phyloP scores from a whole-genome alignment of 1,140 invertebrate species.

The Xylocopa sonorina region DNA sequence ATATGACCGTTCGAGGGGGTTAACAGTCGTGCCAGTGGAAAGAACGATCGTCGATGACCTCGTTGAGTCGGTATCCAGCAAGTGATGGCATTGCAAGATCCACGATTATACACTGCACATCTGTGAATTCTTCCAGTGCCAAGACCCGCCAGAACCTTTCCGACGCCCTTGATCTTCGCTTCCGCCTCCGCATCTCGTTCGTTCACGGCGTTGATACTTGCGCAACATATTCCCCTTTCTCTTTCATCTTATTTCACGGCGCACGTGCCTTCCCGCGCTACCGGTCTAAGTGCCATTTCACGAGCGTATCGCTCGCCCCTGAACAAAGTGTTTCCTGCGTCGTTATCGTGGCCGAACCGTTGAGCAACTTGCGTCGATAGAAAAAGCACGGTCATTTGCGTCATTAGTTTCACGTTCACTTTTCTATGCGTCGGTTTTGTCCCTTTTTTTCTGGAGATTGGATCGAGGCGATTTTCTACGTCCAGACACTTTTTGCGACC shows the following conservation, averaged over 20 bases:
- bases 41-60: background rate
- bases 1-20: no score
- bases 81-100: slow-evolving; percentile 83
- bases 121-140: slow-evolving; percentile 83
- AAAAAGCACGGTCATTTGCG: background rate
- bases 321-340: background rate
- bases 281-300: background rate
- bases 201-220: background rate
- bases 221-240: slow-evolving; percentile 24
- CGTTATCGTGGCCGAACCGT: background rate
- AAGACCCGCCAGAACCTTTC: slow-evolving; percentile 80
- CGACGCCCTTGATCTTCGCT: slow-evolving; percentile 22
- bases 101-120: slow-evolving; percentile 82
- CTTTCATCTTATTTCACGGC: background rate
- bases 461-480: background rate
- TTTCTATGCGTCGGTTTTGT: background rate
- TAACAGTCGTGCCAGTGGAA: background rate
- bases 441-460: background rate
- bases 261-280: background rate
- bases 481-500: no score
- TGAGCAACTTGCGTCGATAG: background rate
- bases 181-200: slow-evolving; percentile 7
- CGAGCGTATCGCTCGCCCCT: background rate
- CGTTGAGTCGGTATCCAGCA: slow-evolving; percentile 76
- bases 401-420: background rate